phyloP scores from a whole-genome alignment of 1,140 invertebrate genomes.

The Pseudoatta argentina region DNA sequence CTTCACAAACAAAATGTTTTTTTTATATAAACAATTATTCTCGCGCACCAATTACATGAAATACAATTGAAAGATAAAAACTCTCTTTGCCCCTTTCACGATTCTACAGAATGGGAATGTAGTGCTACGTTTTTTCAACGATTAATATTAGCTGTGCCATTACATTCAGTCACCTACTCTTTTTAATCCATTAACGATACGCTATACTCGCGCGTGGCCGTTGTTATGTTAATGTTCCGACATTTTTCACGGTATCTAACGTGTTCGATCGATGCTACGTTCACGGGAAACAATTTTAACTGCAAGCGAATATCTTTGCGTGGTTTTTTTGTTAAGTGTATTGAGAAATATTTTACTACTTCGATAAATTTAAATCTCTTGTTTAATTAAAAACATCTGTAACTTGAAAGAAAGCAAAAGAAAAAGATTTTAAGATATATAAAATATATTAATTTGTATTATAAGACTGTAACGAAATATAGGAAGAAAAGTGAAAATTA shows the following conservation, averaged over 20 bases:
- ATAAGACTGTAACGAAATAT: background rate
- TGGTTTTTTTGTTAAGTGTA: background rate
- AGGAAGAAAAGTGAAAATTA: background rate
- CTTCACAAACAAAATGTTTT: background rate
- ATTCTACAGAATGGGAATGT: slow-evolving; percentile 1
- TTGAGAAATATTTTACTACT: background rate
- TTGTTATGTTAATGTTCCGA: slow-evolving; percentile 40
- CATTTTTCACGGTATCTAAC: slow-evolving; percentile 20
- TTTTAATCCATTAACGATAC: slow-evolving; percentile 42
- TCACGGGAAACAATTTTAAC: slow-evolving; percentile 19
- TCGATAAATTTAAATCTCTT: slow-evolving; percentile 4
- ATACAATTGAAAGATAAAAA: slow-evolving; percentile 39
- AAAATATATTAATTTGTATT: background rate
- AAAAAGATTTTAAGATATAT: background rate
- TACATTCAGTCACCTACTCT: slow-evolving; percentile 19
- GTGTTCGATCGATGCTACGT: slow-evolving; percentile 10
- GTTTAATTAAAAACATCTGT: background rate
- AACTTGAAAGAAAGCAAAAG: background rate
- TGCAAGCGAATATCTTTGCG: background rate
- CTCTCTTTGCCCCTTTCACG: background rate
- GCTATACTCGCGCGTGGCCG: background rate
- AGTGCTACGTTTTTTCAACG: background rate
- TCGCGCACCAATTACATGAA: slow-evolving; percentile 14
- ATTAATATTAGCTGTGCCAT: slow-evolving; percentile 38
- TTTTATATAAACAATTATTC: background rate